Base-by-base conservation (phyloP, 2,888 invertebrate genomes). In the Zaprionus lineosus region DNA sequence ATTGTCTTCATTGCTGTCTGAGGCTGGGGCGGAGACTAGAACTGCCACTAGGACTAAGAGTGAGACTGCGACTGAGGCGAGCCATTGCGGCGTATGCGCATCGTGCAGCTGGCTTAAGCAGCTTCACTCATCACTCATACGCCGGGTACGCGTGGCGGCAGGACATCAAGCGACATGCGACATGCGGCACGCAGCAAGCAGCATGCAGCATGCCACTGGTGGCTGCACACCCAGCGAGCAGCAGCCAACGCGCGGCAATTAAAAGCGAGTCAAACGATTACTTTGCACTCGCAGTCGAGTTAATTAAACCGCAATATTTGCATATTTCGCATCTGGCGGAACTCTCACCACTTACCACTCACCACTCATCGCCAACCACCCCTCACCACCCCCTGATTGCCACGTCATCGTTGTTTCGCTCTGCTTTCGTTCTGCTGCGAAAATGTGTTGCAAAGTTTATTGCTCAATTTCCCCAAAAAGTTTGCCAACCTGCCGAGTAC, bases 291-390 rank as follows among this genome's bases (percentile, higher is more conserved):
- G 47, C 57, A 51, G 70, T 53, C 59, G 66, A 81, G 57, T 85
- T 81, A 85, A 81, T 81, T 81, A 81, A 81, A 83, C 84, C 84
- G 77, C 85, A 75, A 85, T 85, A 85, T 81, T 81, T 75, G 71
- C 79, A 81, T 83, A 76, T 73, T 83, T 68, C 46, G 37, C 82
- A 69, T 46, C 61, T 65, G 76, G 44, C 52, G 40, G 6, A 34
- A 9, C 12, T 36, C 29, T 12, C 41, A 28, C 52, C 19, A 7
- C 8, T 16, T 9, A 12, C 29, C 19, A 12, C 43, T 6, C 26
- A 16, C 26, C 16, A 29, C 2, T 36, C n/a, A 14, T 1, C 19
- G 12, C 21, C 34, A 16, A 1, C 18, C 11, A 1, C 28, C 11
- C 2, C n/a, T n/a, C n/a, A n/a, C n/a, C n/a, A n/a, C n/a, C n/a